Evolutionary conservation across 1,140 invertebrate genomes (phyloP).

Genomic region (Drosophila ogumai): DNA sequence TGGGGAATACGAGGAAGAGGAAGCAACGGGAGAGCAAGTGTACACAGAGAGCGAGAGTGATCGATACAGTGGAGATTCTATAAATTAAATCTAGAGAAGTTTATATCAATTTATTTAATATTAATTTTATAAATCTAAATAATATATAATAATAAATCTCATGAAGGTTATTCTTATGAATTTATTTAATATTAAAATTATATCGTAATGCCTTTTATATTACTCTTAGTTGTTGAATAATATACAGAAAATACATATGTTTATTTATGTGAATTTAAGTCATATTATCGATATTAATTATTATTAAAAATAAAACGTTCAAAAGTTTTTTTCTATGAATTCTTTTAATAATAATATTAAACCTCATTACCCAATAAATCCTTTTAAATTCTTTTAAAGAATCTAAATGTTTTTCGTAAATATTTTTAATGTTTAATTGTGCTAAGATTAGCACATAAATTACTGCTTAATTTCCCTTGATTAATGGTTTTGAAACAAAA

Average conservation of each 20-base stretch:
- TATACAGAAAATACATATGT: too few relatives aligned
- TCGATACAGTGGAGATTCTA: slow-evolving; percentile 23
- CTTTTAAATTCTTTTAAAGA: too few relatives aligned
- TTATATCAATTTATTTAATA: background rate
- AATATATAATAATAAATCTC: background rate
- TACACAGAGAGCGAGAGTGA: slow-evolving; percentile 55
- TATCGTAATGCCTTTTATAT: background rate
- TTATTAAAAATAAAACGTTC: too few relatives aligned
- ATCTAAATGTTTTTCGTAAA: too few relatives aligned
- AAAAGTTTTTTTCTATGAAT: too few relatives aligned
- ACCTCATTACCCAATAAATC: too few relatives aligned
- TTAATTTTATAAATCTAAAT: background rate
- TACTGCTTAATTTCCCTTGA: too few relatives aligned
- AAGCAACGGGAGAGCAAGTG: slow-evolving; percentile 24
- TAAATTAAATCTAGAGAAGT: background rate
- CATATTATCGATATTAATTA: too few relatives aligned
- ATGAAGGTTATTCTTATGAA: background rate
- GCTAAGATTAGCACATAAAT: background rate
- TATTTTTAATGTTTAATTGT: too few relatives aligned
- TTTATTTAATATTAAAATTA: background rate
- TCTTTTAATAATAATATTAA: too few relatives aligned
- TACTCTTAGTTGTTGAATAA: background rate
- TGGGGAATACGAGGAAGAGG: slow-evolving; percentile 18
- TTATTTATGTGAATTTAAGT: too few relatives aligned
- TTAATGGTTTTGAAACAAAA: background rate